Evolutionary conservation across 2,888 invertebrate genomes (phyloP), one percentile per base, ranked within the genome.

Genomic region (Cephus runcator): DNA sequence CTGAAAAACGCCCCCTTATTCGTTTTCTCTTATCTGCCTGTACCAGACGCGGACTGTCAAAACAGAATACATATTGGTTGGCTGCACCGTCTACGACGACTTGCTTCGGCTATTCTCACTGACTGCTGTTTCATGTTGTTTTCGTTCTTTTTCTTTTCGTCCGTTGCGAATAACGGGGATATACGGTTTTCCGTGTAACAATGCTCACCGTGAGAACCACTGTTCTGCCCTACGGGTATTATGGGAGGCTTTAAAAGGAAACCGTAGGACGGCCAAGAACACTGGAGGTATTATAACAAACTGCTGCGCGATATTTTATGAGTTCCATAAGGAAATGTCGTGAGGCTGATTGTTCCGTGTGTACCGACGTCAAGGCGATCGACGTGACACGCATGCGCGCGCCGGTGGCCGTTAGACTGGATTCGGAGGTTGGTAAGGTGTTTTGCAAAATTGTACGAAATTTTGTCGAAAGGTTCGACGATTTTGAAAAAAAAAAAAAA

Each of bases 291-390:
- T 75, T 15, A 9, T 30, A 35, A 73, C 33, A 31, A 87, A 84
- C 85, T 85, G 84, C 83, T 84, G 83, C 81, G 85, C 82, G 80
- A 84, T 87, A 85, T 87, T 88, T 89, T 87, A 89, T 83, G 88
- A 85, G 85, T 85, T 83, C 87, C 87, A 89, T 89, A 88, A 89
- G 88, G 88, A 88, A 89, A 88, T 80, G 87, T 87, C 87, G 84
- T 78, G 31, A 73, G 83, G 81, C 80, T 81, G 80, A 88, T 88
- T 88, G 86, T 86, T 87, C 81, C 83, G 82, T 85, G 83, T 83
- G 82, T 34, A 71, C 71, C 6, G 31, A 31, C 71, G 23, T 71
- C 9, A 71, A 71, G 34, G 31, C 71, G 68, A 79, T 78, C 35
- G 36, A 75, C 23, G 76, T 31, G 36, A 40, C 1, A 40, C 1